Conservation (phyloP, 2,888 invertebrate genomes). For the Tiphia femorata region DNA sequence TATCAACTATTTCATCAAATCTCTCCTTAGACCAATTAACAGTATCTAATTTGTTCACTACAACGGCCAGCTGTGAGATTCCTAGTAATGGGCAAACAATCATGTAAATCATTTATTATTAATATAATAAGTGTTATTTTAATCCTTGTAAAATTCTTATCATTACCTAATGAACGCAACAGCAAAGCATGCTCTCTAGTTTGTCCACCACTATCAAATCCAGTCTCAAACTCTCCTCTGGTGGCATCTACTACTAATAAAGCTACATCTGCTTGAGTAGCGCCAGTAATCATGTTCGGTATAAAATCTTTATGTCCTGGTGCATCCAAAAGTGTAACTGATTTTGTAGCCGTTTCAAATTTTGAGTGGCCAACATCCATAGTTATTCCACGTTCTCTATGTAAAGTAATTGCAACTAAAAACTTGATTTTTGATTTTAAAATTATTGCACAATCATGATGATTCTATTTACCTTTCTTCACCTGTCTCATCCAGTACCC, state of each 20-base stretch:
- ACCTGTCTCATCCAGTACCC: constrained; percentile 99
- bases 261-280: constrained; percentile 98
- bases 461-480: constrained; percentile 81
- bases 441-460: not conserved
- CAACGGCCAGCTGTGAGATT: constrained; percentile 93
- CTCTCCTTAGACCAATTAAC: constrained; percentile 92
- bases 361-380: constrained; percentile 97
- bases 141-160: not conserved
- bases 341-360: constrained; percentile 89
- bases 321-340: constrained; percentile 91
- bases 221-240: constrained; percentile 98
- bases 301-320: constrained; percentile 99
- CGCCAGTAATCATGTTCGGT: constrained; percentile 99
- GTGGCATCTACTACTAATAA: constrained; percentile 96
- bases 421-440: not conserved
- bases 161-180: constrained; percentile 80
- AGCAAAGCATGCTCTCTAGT: constrained; percentile 97
- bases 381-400: constrained; percentile 92
- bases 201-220: constrained; percentile 98
- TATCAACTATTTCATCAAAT: constrained; percentile 89
- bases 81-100: constrained; percentile 82
- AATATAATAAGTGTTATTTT: not conserved
- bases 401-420: constrained; percentile 2
- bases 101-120: constrained; percentile 15
- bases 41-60: constrained; percentile 97